Evolutionary conservation across 2,888 invertebrate species (phyloP).

Genomic region (Lycia hirtaria): DNA sequence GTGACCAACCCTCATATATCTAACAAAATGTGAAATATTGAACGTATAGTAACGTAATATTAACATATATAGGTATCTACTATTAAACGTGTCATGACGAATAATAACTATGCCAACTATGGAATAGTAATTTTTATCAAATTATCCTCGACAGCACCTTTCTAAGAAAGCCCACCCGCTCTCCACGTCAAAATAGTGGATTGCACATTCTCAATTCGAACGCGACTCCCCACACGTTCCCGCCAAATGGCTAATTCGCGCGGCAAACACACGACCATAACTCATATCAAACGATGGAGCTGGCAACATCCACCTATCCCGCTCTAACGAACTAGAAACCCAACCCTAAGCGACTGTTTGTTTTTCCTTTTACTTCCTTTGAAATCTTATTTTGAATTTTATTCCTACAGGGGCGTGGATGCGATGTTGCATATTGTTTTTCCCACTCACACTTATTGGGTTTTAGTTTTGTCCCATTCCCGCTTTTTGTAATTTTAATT

Average conservation of each 20-base stretch:
- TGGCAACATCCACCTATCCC: slow-evolving; percentile 65
- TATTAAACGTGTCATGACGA: background rate
- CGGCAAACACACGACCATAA: slow-evolving; percentile 81
- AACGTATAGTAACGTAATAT: too few species aligned
- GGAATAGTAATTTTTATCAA: background rate
- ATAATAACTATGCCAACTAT: background rate
- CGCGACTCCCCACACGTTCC: slow-evolving; percentile 71
- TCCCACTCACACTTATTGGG: slow-evolving; percentile 72
- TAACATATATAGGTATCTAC: too few species aligned
- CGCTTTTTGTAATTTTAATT: slow-evolving; percentile 84
- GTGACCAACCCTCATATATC: too few species aligned
- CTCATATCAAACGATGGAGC: slow-evolving; percentile 78
- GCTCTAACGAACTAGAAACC: slow-evolving; percentile 79
- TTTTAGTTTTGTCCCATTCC: slow-evolving; percentile 67
- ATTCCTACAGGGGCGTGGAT: slow-evolving; percentile 84
- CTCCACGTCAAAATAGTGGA: slow-evolving; percentile 15
- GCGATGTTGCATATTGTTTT: slow-evolving; percentile 85
- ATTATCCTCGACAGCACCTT: slow-evolving; percentile 10
- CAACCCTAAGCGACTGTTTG: slow-evolving; percentile 64
- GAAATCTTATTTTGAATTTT: slow-evolving; percentile 85
- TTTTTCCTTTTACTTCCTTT: slow-evolving; percentile 83
- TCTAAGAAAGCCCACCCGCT: background rate
- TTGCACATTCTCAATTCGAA: slow-evolving; percentile 36
- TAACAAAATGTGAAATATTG: too few species aligned
- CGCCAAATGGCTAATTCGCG: slow-evolving; percentile 82